phyloP scores from a whole-genome alignment of 92 coral and sea anemone species.

The Anthopleura xanthogrammica region DNA sequence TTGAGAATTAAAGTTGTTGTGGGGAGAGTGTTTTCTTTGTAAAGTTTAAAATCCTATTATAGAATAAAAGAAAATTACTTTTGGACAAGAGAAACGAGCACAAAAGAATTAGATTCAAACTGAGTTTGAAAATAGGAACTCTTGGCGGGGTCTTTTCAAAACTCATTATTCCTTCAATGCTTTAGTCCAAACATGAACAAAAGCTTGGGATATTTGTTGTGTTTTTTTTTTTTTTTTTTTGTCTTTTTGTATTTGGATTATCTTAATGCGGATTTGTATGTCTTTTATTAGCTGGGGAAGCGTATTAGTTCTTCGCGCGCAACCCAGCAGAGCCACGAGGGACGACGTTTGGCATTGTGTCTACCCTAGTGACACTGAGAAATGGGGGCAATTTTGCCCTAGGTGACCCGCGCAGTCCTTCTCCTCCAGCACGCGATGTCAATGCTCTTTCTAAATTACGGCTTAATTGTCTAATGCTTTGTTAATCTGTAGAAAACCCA shows the following conservation, averaged over 20 bases:
- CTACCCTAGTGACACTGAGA: neutral
- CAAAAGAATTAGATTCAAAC: neutral
- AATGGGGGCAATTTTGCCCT: slow-evolving; percentile 11
- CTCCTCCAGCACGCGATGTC: slow-evolving; percentile 4
- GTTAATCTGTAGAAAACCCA: neutral
- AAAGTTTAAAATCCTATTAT: neutral
- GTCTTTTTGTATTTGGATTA: neutral
- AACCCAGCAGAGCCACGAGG: slow-evolving; percentile 25
- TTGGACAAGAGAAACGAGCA: neutral
- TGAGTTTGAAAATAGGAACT: neutral
- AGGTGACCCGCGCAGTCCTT: neutral
- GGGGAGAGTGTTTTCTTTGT: neutral
- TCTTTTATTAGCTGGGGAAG: neutral
- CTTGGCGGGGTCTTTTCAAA: neutral
- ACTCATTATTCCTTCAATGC: neutral
- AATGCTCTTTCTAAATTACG: neutral
- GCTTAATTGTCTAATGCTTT: neutral
- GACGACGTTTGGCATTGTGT: neutral
- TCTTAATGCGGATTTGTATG: neutral
- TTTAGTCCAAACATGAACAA: neutral
- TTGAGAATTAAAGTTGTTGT: no score
- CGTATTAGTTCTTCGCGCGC: neutral
- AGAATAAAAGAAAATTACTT: neutral
- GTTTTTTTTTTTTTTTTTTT: no score
- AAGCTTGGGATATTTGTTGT: neutral